Evolutionary conservation across 2,797 vertebrate genomes (phyloP), one percentile per base, ranked within the genome.

Genomic region (Danionella dracula): DNA sequence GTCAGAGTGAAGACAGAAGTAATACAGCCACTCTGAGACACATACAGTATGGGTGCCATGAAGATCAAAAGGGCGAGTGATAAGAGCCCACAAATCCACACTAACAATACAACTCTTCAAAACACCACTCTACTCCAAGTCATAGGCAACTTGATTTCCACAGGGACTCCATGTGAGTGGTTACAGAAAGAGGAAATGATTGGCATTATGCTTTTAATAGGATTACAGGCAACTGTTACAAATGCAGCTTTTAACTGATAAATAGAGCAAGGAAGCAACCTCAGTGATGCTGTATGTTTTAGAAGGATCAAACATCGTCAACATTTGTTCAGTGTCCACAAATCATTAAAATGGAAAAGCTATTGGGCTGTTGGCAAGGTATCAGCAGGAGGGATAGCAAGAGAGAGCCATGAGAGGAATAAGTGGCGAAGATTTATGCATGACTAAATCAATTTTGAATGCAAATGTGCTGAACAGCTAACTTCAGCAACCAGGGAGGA

Each of bases 381-480:
- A 29, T 53, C 60, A 58, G 53, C 42, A 27, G 41, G 68, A 61
- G 10, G 44, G 63, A 54, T 42, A 42, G 64, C 41, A 42, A 50
- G 37, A 69, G 54, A 54, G 37, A 41, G 27, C 37, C 9, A 8
- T 21, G 34, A 50, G 44, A 67, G 32, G 50, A 50, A 60, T n/a
- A n/a, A n/a, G 29, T 32, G 55, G 60, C 46, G 12, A 53, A 68
- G 66, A 75, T 70, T 71, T 73, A 68, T 73, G 48, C 19, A 37
- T 60, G 54, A 68, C 56, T 71, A 73, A 73, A 76, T 76, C 71
- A 73, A 76, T 71, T 60, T 67, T 45, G 42, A 68, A 66, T 31
- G 68, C 57, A 76, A 68, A 73, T 76, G 48, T 60, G 37, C 35
- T 29, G 38, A 71, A 13, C 55, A 68, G 54, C 49, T 35, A 42